These are phyloP conservation scores for Sterrhoptilus dennistouni DNA, from an alignment of 2,113 vertebrate genomes.

Conservation along the genomic window DNA sequence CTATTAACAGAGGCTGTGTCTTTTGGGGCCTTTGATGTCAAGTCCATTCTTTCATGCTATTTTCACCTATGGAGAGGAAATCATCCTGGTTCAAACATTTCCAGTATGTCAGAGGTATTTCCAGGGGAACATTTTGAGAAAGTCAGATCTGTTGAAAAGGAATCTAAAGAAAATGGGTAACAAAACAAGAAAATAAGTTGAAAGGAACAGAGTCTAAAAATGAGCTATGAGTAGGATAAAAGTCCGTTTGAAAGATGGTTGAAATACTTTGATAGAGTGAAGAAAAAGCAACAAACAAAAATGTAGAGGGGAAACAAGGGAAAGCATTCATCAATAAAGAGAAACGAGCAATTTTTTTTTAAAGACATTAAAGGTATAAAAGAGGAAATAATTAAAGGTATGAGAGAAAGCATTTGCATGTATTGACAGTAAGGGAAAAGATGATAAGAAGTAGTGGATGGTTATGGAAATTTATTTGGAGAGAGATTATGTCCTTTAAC, in stretches of 20 bases:
- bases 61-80: neutral
- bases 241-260: neutral
- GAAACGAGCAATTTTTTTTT: neutral
- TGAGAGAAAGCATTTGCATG: neutral
- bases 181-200: neutral
- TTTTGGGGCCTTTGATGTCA: neutral
- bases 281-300: neutral
- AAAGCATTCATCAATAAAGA: neutral
- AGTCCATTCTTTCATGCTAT: neutral
- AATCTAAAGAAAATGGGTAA: neutral
- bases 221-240: neutral
- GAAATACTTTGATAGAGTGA: neutral
- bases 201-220: neutral
- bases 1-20: neutral
- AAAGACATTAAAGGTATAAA: neutral
- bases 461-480: neutral
- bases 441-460: neutral
- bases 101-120: neutral
- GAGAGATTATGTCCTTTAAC: neutral
- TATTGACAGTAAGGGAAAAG: neutral
- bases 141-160: neutral
- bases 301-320: neutral
- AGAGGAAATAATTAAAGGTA: neutral
- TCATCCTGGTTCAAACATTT: neutral
- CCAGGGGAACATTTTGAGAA: neutral